Base-by-base conservation (phyloP, 2,797 vertebrate genomes). In the Poeciliopsis turneri region DNA sequence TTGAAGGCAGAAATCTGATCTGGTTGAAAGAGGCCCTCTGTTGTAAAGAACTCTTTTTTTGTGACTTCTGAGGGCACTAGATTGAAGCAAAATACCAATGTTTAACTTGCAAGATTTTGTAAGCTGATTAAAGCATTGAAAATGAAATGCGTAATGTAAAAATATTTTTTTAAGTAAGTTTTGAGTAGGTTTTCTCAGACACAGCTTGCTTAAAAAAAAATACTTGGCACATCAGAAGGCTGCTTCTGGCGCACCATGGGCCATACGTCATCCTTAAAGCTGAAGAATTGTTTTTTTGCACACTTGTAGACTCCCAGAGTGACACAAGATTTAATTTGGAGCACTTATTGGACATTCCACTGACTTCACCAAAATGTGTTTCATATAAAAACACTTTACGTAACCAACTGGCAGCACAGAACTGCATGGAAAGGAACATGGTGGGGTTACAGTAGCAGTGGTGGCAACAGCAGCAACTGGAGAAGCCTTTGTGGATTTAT, bases 281-380 rank as follows among this genome's bases (percentile, higher is more conserved):
- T 82, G 78, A 77, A 90, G 75, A 82, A 87, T 76, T 90, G 79
- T 28, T 70, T 70, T 70, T 92, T 82, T 82, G 81, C 89, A 93
- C 88, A 84, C 89, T 90, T 83, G 77, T 80, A 87, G 90, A 91
- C 89, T 90, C 89, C 88, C 83, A 88, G 82, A 80, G 83, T 93
- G 92, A 94, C 89, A 91, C 86, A 85, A 80, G 87, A 84, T 91
- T 95, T 94, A 88, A 94, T 92, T 90, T 91, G 89, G 92, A 93
- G 85, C 75, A 87, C 84, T 86, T 83, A 91, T 92, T 92, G 88
- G 88, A 91, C 89, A 93, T 94, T 95, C 92, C 91, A 93, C 90
- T 94, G 94, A 96, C 93, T 92, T 95, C 93, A 95, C 91, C 87
- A 39, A 92, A 94, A 94, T 93, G 87, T 93, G 89, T 90, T 92